A percentile compares a stretch with the other conserved stretches of the same genome.
These are phyloP conservation scores for Sinonovacula constricta DNA, from an alignment of 1,140 invertebrate genomes.

Conservation along the genomic window DNA sequence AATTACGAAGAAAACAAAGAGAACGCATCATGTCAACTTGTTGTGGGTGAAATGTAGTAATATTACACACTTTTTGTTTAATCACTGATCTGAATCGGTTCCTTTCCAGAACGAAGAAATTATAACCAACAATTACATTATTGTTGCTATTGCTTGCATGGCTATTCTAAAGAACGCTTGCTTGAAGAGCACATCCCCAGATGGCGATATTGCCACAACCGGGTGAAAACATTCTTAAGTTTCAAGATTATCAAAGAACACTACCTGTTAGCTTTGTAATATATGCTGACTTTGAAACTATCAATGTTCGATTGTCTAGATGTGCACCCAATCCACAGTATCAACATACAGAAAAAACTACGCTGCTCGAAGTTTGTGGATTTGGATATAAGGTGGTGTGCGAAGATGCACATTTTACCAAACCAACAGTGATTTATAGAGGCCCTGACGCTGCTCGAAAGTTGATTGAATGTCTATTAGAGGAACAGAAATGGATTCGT, in stretches of 20 bases:
- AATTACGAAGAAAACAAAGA: neutral
- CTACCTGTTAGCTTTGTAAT: neutral
- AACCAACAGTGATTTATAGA: too few species aligned
- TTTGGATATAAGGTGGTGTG: too few species aligned
- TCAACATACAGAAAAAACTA: too few species aligned
- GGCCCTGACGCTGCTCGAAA: too few species aligned
- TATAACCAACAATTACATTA: neutral
- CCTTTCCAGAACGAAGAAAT: neutral
- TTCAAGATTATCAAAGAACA: neutral
- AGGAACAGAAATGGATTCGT: too few species aligned
- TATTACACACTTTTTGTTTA: neutral
- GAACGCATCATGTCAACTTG: conserved; percentile 21
- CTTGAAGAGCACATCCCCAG: conserved; percentile 12
- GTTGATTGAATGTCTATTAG: too few species aligned
- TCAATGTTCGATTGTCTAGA: too few species aligned
- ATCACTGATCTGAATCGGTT: neutral
- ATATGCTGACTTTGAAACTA: too few species aligned
- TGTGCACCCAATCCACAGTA: too few species aligned
- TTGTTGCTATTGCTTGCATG: conserved; percentile 33
- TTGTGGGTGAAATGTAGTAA: conserved; percentile 7
- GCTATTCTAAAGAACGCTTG: neutral
- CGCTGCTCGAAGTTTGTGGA: too few species aligned
- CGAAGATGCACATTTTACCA: too few species aligned
- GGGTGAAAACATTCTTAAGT: conserved; percentile 3
- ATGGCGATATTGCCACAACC: neutral